Evolutionary conservation across 2,888 invertebrate species (phyloP).

Genomic region (Xestia xanthographa): DNA sequence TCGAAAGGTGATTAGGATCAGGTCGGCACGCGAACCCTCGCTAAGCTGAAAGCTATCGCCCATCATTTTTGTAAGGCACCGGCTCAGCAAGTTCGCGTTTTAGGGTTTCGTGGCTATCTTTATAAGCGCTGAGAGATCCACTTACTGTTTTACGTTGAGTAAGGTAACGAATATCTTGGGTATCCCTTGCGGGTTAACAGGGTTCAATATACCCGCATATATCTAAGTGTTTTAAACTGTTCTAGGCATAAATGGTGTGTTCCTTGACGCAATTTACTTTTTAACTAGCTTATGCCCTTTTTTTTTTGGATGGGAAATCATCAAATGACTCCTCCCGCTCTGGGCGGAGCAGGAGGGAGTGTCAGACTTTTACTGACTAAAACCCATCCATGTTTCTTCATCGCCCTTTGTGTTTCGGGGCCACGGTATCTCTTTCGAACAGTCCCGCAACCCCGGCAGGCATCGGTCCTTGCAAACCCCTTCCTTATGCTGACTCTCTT

Average conservation of each 20-base stretch:
- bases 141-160: constrained; percentile 49
- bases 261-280: not conserved
- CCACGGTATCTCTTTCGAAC: too few relatives aligned
- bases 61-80: constrained; percentile 48
- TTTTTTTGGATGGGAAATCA: too few relatives aligned
- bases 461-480: too few relatives aligned
- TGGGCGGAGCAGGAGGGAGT: too few relatives aligned
- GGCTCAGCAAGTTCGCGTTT: constrained; percentile 53
- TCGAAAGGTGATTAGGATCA: constrained; percentile 59
- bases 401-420: too few relatives aligned
- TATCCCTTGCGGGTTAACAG: constrained; percentile 10
- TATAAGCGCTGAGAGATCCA: constrained; percentile 49
- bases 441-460: too few relatives aligned
- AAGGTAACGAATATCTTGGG: constrained; percentile 20
- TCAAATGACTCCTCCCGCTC: too few relatives aligned
- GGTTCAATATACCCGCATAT: not conserved
- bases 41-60: constrained; percentile 50
- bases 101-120: constrained; percentile 38
- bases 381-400: too few relatives aligned
- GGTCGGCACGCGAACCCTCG: constrained; percentile 44
- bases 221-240: constrained; percentile 2
- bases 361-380: too few relatives aligned
- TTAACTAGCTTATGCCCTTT: too few relatives aligned
- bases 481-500: too few relatives aligned
- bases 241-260: not conserved